Evolutionary conservation across 2,888 invertebrate genomes (phyloP).

Genomic region (Nasonovia ribisnigri): DNA sequence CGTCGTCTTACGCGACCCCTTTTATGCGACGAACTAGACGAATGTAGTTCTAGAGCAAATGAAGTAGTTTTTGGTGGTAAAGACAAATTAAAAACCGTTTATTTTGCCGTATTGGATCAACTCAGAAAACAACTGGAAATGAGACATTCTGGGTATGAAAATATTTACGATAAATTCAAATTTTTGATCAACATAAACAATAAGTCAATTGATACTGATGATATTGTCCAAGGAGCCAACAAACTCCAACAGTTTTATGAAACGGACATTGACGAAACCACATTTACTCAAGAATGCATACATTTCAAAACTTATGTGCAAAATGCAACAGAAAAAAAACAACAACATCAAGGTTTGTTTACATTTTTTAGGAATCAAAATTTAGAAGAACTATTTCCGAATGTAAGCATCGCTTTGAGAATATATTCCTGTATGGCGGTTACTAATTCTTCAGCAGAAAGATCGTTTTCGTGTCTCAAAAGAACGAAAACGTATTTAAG

Average conservation of each 20-base stretch:
- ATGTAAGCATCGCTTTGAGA: not conserved
- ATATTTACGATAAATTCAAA: conserved; percentile 24
- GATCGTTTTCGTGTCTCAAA: conserved; percentile 41
- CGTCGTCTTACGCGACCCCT: conserved; percentile 7
- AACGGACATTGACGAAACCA: conserved; percentile 31
- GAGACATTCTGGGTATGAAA: conserved; percentile 27
- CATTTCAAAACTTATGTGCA: conserved; percentile 18
- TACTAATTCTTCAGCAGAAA: conserved; percentile 8
- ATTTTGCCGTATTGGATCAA: conserved; percentile 36
- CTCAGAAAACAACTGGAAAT: conserved; percentile 24
- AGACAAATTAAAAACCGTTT: conserved; percentile 38
- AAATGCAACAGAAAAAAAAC: conserved; percentile 33
- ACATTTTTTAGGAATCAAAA: conserved; percentile 23
- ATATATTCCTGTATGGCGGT: conserved; percentile 18
- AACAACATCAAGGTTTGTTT: conserved; percentile 1
- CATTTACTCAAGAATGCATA: conserved; percentile 33
- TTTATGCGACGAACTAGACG: conserved; percentile 13
- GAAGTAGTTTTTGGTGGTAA: conserved; percentile 19
- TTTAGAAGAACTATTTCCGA: conserved; percentile 36
- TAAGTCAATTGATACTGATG: conserved; percentile 37
- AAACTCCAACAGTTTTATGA: conserved; percentile 27
- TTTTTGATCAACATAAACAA: conserved; percentile 7
- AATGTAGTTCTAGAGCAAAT: conserved; percentile 28
- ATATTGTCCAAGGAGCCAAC: conserved; percentile 1
- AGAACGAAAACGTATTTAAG: conserved; percentile 30